Evolutionary conservation across 1,140 invertebrate species (phyloP).

Genomic region (Wasmannia auropunctata): DNA sequence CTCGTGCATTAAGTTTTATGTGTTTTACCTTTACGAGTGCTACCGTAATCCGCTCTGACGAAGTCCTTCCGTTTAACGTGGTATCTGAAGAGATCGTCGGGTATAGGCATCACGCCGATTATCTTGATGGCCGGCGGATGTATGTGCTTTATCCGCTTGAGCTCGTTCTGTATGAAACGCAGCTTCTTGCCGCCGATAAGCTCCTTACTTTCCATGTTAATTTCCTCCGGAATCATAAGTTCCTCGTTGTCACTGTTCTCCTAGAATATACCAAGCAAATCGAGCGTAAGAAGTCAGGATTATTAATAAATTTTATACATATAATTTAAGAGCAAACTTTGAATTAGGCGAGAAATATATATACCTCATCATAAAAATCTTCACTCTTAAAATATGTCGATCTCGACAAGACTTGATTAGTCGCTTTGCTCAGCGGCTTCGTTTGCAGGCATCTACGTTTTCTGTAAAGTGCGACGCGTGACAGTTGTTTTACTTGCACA

Average conservation of each 20-base stretch:
- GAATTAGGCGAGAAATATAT: not conserved
- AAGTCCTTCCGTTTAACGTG: conserved; percentile 68
- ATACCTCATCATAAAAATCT: conserved; percentile 16
- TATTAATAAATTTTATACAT: too few relatives aligned
- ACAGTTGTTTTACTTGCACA: not conserved
- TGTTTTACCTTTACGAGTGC: conserved; percentile 59
- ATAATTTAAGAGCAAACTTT: not conserved
- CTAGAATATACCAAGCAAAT: conserved; percentile 9
- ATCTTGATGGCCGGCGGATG: conserved; percentile 65
- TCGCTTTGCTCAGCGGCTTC: conserved; percentile 54
- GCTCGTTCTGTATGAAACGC: conserved; percentile 60
- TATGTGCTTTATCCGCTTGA: not conserved
- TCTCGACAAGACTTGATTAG: conserved; percentile 66
- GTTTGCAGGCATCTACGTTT: conserved; percentile 56
- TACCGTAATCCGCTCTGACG: conserved; percentile 41
- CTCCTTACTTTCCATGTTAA: conserved; percentile 21
- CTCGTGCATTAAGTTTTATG: not conserved
- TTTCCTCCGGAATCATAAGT: conserved; percentile 26
- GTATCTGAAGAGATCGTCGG: conserved; percentile 58
- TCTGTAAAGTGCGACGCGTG: conserved; percentile 48
- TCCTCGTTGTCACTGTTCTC: conserved; percentile 31
- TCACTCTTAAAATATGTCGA: not conserved
- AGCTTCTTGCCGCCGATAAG: conserved; percentile 58
- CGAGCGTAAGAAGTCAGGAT: not conserved
- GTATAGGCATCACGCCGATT: conserved; percentile 68